Conservation (phyloP, 2,797 vertebrate species). For the Halcyon smyrnensis region DNA sequence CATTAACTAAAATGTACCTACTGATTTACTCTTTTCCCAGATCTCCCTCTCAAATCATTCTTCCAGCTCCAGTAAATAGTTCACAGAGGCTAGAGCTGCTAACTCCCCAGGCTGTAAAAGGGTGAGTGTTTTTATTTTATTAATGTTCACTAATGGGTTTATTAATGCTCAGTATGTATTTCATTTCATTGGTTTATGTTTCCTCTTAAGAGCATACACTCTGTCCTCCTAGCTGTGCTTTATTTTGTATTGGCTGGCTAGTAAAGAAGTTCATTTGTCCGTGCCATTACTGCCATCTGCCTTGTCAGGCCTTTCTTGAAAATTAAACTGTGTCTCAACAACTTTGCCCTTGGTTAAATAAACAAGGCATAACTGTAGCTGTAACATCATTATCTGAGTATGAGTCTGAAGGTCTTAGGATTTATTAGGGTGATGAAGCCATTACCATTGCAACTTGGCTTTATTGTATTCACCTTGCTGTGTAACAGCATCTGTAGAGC, state of each 20-base stretch:
- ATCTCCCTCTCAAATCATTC: constrained; percentile 41
- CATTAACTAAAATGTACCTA: constrained; percentile 24
- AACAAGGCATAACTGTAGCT: constrained; percentile 52
- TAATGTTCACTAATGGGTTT: constrained; percentile 54
- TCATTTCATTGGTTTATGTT: constrained; percentile 46
- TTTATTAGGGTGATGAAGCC: constrained; percentile 46
- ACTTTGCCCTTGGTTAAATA: constrained; percentile 66
- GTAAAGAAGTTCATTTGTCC: background rate
- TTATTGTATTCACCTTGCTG: constrained; percentile 59
- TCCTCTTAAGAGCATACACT: background rate
- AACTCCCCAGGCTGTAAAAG: constrained; percentile 1
- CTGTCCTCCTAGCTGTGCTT: background rate
- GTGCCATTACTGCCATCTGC: constrained; percentile 24
- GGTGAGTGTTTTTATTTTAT: constrained; percentile 26
- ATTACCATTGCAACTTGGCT: constrained; percentile 16
- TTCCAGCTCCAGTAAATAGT: constrained; percentile 25
- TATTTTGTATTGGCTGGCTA: background rate
- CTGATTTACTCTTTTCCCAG: constrained; percentile 52
- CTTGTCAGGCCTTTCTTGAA: constrained; percentile 48
- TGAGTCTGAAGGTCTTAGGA: constrained; percentile 33
- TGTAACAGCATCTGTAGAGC: background rate
- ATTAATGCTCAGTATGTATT: constrained; percentile 44
- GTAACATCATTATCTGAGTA: constrained; percentile 45
- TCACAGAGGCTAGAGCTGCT: background rate
- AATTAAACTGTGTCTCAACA: constrained; percentile 40